A percentile compares a stretch with the other conserved stretches of the same genome.
phyloP scores from a whole-genome alignment of 2,888 invertebrate species.

The Prenolepis imparis region DNA sequence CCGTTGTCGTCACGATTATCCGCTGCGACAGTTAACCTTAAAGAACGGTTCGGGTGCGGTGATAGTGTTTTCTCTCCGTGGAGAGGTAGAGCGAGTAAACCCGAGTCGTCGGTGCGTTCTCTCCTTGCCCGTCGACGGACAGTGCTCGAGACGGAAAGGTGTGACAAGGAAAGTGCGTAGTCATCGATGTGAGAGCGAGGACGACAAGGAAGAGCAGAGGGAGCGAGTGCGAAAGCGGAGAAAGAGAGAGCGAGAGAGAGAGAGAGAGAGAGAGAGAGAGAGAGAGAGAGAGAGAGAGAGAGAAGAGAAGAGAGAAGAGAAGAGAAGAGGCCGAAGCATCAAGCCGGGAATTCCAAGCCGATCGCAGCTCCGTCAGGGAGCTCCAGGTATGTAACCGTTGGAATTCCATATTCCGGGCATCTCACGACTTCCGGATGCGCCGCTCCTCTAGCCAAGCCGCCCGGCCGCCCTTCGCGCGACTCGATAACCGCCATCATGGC shows the following conservation, averaged over 20 bases:
- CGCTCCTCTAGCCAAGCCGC: constrained; percentile 38
- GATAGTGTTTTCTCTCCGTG: constrained; percentile 40
- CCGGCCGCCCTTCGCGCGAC: constrained; percentile 64
- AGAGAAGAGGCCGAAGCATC: constrained; percentile 65
- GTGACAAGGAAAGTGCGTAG: constrained; percentile 75
- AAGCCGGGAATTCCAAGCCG: constrained; percentile 68
- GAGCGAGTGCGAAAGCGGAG: constrained; percentile 48
- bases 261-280: constrained; percentile 59
- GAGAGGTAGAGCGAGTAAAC: constrained; percentile 35
- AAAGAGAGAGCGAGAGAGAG: constrained; percentile 54
- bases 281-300: constrained; percentile 54
- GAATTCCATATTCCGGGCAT: not conserved
- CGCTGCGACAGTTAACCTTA: constrained; percentile 70
- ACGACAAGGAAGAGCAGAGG: constrained; percentile 63
- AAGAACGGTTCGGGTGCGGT: constrained; percentile 65
- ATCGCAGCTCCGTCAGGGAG: constrained; percentile 79
- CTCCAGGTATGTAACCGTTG: constrained; percentile 75
- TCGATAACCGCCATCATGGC: constrained; percentile 79
- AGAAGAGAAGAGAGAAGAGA: too few relatives aligned
- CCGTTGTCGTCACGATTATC: constrained; percentile 30
- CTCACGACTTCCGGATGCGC: constrained; percentile 43
- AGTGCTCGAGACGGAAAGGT: constrained; percentile 64
- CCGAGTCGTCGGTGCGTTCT: constrained; percentile 28
- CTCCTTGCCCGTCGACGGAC: too few relatives aligned
- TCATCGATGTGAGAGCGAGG: constrained; percentile 76